phyloP scores from a whole-genome alignment of 1,140 invertebrate genomes.

The Pseudomyrmex pallidus region DNA sequence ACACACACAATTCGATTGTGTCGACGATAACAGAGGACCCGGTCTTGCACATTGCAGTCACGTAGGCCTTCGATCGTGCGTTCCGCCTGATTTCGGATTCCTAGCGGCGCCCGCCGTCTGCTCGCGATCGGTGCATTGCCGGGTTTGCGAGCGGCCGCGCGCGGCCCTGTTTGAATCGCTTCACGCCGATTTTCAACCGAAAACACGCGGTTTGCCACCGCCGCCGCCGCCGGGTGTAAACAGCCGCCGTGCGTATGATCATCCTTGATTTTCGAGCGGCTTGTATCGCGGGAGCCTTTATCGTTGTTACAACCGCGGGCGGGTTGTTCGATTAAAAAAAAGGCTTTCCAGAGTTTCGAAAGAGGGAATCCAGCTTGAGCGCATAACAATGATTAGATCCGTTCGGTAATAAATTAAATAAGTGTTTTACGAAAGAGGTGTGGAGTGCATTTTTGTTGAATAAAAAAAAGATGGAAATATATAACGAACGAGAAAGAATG shows the following conservation, averaged over 20 bases:
- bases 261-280: constrained; percentile 35
- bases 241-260: constrained; percentile 39
- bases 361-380: not conserved
- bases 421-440: too few relatives aligned
- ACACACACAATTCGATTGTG: constrained; percentile 26
- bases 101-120: constrained; percentile 62
- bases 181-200: constrained; percentile 58
- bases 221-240: not conserved
- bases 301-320: not conserved
- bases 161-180: constrained; percentile 64
- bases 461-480: not conserved
- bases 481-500: not conserved
- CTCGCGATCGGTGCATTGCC: constrained; percentile 63
- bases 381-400: not conserved
- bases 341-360: not conserved
- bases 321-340: not conserved
- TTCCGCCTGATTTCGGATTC: constrained; percentile 80
- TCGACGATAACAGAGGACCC: constrained; percentile 20
- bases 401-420: not conserved
- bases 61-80: constrained; percentile 74
- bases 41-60: constrained; percentile 79
- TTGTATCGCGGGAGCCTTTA: not conserved
- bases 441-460: not conserved
- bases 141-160: constrained; percentile 28
- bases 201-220: constrained; percentile 40